These are phyloP conservation scores for Cylloceria caligata DNA, from an alignment of 2,888 invertebrate genomes.

Conservation along the genomic window DNA sequence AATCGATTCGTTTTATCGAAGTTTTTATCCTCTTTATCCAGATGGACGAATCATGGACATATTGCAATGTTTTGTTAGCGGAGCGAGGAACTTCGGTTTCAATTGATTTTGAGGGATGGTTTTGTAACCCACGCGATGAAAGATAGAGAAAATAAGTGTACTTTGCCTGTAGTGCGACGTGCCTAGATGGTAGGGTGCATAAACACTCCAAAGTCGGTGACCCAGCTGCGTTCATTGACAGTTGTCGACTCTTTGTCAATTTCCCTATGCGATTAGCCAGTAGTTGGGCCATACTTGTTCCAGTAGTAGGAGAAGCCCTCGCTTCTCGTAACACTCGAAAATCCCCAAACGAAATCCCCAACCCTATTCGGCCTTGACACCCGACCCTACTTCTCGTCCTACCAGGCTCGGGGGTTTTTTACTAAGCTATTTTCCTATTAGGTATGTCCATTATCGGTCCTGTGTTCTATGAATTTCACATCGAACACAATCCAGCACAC, in stretches of 20 bases:
- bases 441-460: conserved; percentile 70
- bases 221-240: conserved; percentile 79
- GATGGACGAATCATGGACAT: conserved; percentile 59
- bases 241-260: conserved; percentile 82
- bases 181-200: conserved; percentile 41
- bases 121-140: conserved; percentile 49
- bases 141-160: conserved; percentile 39
- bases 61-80: conserved; percentile 45
- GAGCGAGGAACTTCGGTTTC: conserved; percentile 42
- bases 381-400: conserved; percentile 47
- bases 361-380: conserved; percentile 61
- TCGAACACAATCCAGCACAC: conserved; percentile 26
- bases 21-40: conserved; percentile 26
- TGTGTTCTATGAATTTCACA: conserved; percentile 34
- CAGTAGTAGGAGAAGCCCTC: conserved; percentile 49
- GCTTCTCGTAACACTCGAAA: conserved; percentile 63
- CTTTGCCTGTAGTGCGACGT: conserved; percentile 17
- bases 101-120: conserved; percentile 56
- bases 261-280: conserved; percentile 78
- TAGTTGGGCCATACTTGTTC: conserved; percentile 35
- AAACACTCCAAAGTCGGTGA: conserved; percentile 73
- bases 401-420: conserved; percentile 50
- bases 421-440: conserved; percentile 79
- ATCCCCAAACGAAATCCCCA: conserved; percentile 53
- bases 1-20: conserved; percentile 47